Base-by-base conservation (phyloP, 2,888 invertebrate genomes). In the Mylabris sibirica region DNA sequence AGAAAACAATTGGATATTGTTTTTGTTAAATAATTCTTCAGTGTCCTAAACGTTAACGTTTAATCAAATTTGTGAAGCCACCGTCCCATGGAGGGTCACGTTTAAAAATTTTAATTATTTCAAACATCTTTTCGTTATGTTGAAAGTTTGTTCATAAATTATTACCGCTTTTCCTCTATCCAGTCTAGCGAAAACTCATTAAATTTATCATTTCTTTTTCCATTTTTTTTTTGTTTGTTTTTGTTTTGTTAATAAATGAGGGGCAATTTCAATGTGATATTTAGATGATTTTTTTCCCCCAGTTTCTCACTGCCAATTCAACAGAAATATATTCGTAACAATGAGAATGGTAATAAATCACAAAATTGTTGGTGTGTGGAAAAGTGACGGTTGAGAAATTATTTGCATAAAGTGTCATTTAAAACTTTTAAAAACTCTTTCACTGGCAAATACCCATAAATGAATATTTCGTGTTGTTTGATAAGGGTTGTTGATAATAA, bases 311-410 rank as follows among this genome's bases (percentile, higher is more conserved):
- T 24, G 24, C 22, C 24, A 4, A 24, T 57, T 14, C 57, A 57
- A 57, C 14, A 9, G 57, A 57, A 57, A 57, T 57, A 24, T 57
- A 57, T 57, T 14, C 4, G 2, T 17, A 57, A 57, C 24, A 57
- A 57, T 57, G 57, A 9, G 26, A 49, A 63, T n/a, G 53, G 26
- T 41, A 61, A 61, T 61, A 61, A 61, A 38, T 61, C 61, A 61
- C 35, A 12, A 38, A 61, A 61, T 61, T 61, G 12, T 41, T 61
- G 61, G 11, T 61, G 38, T 61, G 38, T 24, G n/a, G 17, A 41
- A 61, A 41, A 35, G 35, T n/a, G 57, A 57, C 57, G 14, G 20
- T 41, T 41, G 14, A 24, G 20, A 20, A 35, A 61, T 35, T 41
- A 61, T 61, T 61, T 61, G 22, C 61, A 61, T 61, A 61, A 61